Conservation (phyloP, 2,113 vertebrate species). For the Solea senegalensis region DNA sequence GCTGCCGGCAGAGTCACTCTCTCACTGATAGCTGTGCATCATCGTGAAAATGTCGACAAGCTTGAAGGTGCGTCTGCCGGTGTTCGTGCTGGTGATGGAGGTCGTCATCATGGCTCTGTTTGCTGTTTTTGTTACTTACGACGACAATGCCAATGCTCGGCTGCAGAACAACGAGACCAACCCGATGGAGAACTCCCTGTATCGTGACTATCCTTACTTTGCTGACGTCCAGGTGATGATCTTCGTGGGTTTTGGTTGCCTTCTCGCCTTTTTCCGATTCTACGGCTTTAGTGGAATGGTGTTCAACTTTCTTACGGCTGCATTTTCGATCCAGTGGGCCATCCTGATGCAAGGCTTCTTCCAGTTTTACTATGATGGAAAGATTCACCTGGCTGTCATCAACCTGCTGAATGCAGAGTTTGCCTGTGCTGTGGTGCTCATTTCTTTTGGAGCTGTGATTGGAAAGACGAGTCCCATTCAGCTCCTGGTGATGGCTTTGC, state of each 20-base stretch:
- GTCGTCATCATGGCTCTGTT: slow-evolving; percentile 76
- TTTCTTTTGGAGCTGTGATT: slow-evolving; percentile 84
- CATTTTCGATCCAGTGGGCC: slow-evolving; percentile 85
- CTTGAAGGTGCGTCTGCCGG: slow-evolving; percentile 74
- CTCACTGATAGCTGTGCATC: slow-evolving; percentile 27
- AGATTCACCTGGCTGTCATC: slow-evolving; percentile 79
- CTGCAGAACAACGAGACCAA: slow-evolving; percentile 57
- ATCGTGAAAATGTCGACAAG: slow-evolving; percentile 58
- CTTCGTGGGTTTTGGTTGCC: slow-evolving; percentile 85
- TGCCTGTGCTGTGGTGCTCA: slow-evolving; percentile 84
- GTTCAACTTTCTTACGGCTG: slow-evolving; percentile 86
- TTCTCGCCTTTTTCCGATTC: slow-evolving; percentile 83
- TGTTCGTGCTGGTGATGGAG: slow-evolving; percentile 78
- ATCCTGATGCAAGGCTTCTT: slow-evolving; percentile 84
- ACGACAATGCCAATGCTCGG: slow-evolving; percentile 67
- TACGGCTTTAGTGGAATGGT: slow-evolving; percentile 84
- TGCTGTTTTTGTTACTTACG: slow-evolving; percentile 79
- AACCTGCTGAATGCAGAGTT: slow-evolving; percentile 84
- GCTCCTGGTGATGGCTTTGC: slow-evolving; percentile 81
- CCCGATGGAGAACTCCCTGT: slow-evolving; percentile 69
- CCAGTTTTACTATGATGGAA: slow-evolving; percentile 75
- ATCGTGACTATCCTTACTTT: slow-evolving; percentile 82
- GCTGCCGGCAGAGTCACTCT: slow-evolving; percentile 41
- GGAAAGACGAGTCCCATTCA: slow-evolving; percentile 86
- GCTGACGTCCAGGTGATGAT: slow-evolving; percentile 88